Evolutionary conservation across 2,888 invertebrate genomes (phyloP).

Genomic region (Cosmia pyralina): DNA sequence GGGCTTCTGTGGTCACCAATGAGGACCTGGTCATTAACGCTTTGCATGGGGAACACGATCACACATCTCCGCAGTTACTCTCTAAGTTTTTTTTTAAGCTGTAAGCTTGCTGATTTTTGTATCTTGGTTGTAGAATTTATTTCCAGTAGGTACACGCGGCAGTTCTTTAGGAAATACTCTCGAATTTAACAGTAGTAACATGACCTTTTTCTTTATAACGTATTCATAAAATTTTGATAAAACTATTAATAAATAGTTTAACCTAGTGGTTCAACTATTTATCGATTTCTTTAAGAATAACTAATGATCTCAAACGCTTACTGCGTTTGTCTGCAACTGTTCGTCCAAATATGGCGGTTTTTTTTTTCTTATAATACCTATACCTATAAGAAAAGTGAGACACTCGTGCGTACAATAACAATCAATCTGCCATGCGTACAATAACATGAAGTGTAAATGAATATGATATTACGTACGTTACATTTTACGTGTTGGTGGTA

Average conservation of each 20-base stretch:
- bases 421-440: too few relatives aligned
- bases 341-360: background rate
- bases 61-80: constrained; percentile 8
- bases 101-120: background rate
- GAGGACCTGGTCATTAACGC: constrained; percentile 16
- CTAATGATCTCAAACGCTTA: background rate
- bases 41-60: constrained; percentile 33
- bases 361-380: background rate
- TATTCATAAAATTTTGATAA: background rate
- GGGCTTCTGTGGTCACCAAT: constrained; percentile 45
- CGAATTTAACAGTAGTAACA: background rate
- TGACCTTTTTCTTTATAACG: background rate
- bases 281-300: background rate
- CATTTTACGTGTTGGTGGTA: too few relatives aligned
- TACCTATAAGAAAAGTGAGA: background rate
- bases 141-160: background rate
- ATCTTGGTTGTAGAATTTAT: background rate
- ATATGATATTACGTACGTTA: background rate
- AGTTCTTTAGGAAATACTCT: background rate
- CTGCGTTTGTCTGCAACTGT: too few relatives aligned
- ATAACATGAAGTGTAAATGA: background rate
- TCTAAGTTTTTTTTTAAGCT: constrained; percentile 8
- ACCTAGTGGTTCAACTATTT: too few relatives aligned
- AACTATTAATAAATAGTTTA: background rate
- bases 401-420: background rate